These are phyloP conservation scores for Vanessa tameamea DNA, from an alignment of 1,140 invertebrate genomes.

Conservation along the genomic window DNA sequence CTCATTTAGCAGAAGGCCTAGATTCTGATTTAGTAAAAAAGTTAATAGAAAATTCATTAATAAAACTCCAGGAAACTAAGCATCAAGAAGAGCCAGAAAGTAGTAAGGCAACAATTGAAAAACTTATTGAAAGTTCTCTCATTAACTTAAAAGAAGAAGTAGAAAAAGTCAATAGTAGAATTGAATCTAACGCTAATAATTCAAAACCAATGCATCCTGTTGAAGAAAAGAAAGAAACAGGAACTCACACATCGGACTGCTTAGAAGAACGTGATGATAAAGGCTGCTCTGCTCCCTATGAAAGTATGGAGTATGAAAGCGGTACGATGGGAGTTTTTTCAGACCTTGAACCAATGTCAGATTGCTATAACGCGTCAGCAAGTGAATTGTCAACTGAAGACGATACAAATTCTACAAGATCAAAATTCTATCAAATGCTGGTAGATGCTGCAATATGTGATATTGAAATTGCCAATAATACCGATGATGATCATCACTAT, in stretches of 20 bases:
- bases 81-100: slow-evolving; percentile 79
- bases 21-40: slow-evolving; percentile 82
- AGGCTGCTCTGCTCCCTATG: slow-evolving; percentile 81
- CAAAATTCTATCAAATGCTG: slow-evolving; percentile 86
- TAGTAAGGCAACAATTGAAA: slow-evolving; percentile 82
- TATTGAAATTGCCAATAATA: slow-evolving; percentile 82
- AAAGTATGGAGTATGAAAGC: slow-evolving; percentile 82
- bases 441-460: slow-evolving; percentile 84
- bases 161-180: slow-evolving; percentile 66
- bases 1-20: slow-evolving; percentile 82
- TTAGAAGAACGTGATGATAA: slow-evolving; percentile 64
- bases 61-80: slow-evolving; percentile 82
- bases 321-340: slow-evolving; percentile 76
- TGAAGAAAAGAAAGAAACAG: slow-evolving; percentile 37
- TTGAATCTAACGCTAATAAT: slow-evolving; percentile 44
- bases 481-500: slow-evolving; percentile 87
- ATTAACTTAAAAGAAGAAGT: slow-evolving; percentile 79
- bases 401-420: slow-evolving; percentile 81
- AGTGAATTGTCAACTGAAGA: slow-evolving; percentile 83
- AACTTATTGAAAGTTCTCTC: slow-evolving; percentile 82
- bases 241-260: slow-evolving; percentile 40
- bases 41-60: slow-evolving; percentile 84
- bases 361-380: slow-evolving; percentile 85
- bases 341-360: slow-evolving; percentile 81
- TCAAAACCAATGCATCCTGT: slow-evolving; percentile 31